phyloP scores from a whole-genome alignment of 2,113 vertebrate species.

The human (Homo sapiens) region GRCh38 chr1:168557001-168557500 shows the following conservation, averaged over 20 bases:
- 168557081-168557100: neutral
- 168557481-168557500: neutral
- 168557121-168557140: neutral
- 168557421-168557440: neutral
- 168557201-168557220: neutral
- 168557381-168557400: neutral
- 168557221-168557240: neutral
- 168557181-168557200: neutral
- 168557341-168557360: neutral
- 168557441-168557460: neutral
- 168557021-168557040: no score
- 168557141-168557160: neutral
- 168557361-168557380: neutral
- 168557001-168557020: neutral
- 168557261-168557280: neutral
- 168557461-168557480: neutral
- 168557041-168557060: neutral
- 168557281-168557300: fast-evolving
- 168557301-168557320: neutral
- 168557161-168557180: neutral
- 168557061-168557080: neutral
- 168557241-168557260: neutral
- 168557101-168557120: neutral
- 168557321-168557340: neutral
- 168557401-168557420: neutral